Conservation (phyloP, 1,140 invertebrate species). For the Bombus impatiens region DNA sequence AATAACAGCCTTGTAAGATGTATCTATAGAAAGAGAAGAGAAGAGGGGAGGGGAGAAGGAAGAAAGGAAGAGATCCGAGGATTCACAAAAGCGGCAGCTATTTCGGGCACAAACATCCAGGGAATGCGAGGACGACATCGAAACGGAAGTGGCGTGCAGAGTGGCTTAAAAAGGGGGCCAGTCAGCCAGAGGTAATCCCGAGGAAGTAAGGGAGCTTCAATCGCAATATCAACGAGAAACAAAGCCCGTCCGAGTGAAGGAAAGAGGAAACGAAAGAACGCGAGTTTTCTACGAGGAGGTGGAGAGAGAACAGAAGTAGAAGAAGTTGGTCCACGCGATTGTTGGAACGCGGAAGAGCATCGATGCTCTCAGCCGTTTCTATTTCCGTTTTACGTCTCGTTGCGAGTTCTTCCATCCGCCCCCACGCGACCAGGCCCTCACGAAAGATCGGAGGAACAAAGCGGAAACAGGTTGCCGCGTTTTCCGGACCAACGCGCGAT, state of each 20-base stretch:
- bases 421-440: constrained; percentile 12
- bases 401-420: constrained; percentile 36
- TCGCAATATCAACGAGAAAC: constrained; percentile 66
- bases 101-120: constrained; percentile 48
- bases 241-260: constrained; percentile 55
- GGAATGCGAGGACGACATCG: constrained; percentile 36
- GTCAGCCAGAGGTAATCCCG: constrained; percentile 38
- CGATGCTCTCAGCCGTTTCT: constrained; percentile 57
- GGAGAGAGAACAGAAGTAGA: constrained; percentile 31
- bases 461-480: constrained; percentile 41
- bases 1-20: constrained; percentile 36
- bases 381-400: constrained; percentile 74
- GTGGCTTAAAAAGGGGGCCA: constrained; percentile 43
- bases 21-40: background rate
- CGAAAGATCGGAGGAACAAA: constrained; percentile 27
- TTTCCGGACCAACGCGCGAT: background rate
- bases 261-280: constrained; percentile 1
- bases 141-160: constrained; percentile 47
- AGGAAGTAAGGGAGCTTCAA: constrained; percentile 36
- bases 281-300: constrained; percentile 6
- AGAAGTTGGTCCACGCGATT: constrained; percentile 72
- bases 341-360: constrained; percentile 75
- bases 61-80: background rate
- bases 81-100: constrained; percentile 51
- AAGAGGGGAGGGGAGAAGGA: background rate